Conservation (phyloP, 92 coral and sea anemone genomes). For the Epizoanthus stellaris region DNA sequence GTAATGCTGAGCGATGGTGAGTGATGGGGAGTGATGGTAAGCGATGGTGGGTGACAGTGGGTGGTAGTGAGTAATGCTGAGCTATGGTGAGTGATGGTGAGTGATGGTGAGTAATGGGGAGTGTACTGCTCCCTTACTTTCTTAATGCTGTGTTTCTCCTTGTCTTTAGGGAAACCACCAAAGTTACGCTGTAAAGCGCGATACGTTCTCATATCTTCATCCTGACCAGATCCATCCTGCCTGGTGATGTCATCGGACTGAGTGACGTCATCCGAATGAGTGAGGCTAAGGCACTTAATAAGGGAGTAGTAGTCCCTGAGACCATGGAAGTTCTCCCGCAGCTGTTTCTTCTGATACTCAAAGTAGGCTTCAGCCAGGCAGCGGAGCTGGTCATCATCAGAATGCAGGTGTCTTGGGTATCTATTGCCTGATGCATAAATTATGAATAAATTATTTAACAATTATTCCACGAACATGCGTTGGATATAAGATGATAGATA, state of each 20-base stretch:
- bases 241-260: not conserved
- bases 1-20: no score
- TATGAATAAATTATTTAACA: not conserved
- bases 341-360: constrained; percentile 50
- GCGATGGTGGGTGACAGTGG: no score
- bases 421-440: constrained; percentile 17
- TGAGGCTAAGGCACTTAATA: constrained; percentile 48
- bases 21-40: no score
- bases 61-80: no score
- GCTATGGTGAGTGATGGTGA: no score
- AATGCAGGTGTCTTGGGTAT: not conserved
- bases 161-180: constrained; percentile 51
- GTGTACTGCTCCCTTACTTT: not conserved
- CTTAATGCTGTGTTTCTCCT: constrained; percentile 6
- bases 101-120: no score
- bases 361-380: constrained; percentile 52
- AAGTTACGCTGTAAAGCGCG: constrained; percentile 54
- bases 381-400: constrained; percentile 34
- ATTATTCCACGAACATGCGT: no score
- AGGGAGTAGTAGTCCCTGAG: constrained; percentile 57
- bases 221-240: constrained; percentile 19
- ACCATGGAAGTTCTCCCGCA: constrained; percentile 45
- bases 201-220: constrained; percentile 27
- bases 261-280: constrained; percentile 28
- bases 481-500: no score